These are phyloP conservation scores for Olivierus martensii DNA, from an alignment of 1,140 invertebrate genomes.

Conservation along the genomic window DNA sequence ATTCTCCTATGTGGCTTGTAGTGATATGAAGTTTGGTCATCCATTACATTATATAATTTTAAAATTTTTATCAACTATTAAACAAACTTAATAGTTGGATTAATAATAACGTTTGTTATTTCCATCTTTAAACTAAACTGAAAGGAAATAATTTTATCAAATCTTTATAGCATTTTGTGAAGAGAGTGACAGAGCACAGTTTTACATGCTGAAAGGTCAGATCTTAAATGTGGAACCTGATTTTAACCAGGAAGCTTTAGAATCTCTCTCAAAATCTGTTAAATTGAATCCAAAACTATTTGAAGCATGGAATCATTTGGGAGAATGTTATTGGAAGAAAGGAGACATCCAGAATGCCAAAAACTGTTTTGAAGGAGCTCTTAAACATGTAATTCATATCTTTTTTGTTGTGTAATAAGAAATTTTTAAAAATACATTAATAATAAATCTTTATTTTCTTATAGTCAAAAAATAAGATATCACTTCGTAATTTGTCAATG, in stretches of 20 bases:
- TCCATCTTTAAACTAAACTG: too few species aligned
- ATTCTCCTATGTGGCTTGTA: too few species aligned
- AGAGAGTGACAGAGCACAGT: conserved; percentile 44
- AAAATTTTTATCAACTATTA: too few species aligned
- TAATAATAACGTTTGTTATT: too few species aligned
- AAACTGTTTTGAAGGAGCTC: conserved; percentile 67
- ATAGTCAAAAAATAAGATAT: conserved; percentile 60
- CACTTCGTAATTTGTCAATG: conserved; percentile 69
- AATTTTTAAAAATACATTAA: too few species aligned
- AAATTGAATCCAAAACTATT: conserved; percentile 67
- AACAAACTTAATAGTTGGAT: too few species aligned
- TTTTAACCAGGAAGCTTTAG: conserved; percentile 52
- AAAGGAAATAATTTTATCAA: too few species aligned
- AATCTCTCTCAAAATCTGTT: conserved; percentile 61
- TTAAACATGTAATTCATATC: conserved; percentile 51
- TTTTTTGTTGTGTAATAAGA: conserved; percentile 1
- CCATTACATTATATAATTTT: too few species aligned
- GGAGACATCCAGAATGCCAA: conserved; percentile 62
- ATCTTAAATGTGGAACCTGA: conserved; percentile 56
- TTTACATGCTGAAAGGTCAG: conserved; percentile 57
- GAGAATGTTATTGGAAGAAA: conserved; percentile 81
- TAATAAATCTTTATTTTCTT: conserved; percentile 23
- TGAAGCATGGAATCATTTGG: conserved; percentile 78
- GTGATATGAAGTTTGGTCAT: too few species aligned
- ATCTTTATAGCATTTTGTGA: conserved; percentile 14